Evolutionary conservation across 2,113 vertebrate species (phyloP), one percentile per base, ranked within the genome.

Genomic region (Mormoops blainvillei): DNA sequence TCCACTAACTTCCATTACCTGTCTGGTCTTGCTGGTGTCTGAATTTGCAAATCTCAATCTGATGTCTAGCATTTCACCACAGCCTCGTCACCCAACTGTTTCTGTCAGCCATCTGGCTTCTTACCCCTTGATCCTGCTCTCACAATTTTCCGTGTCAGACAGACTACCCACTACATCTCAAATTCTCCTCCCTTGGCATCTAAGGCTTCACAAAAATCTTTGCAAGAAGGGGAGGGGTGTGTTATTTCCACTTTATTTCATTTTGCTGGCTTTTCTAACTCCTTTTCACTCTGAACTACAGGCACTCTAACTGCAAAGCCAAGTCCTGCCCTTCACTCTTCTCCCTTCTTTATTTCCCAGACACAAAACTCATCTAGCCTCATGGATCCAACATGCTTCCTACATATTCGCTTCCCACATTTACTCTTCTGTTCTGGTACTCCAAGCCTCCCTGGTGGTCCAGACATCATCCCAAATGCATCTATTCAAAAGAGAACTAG

Each of bases 401-500:
- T 83, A 58, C 31, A 80, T 13, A 38, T 33, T 71, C 1, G 5
- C 22, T 36, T 61, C 33, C 41, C 13, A 73, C 41, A 61, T 3
- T n/a, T 31, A 10, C 10, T 68, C 38, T 41, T 91, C 28, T 70
- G 85, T 73, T 50, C 68, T 38, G 1, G 48, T 33, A 36, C 14
- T 43, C 48, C n/a, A 65, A 41, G 45, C 13, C 14, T 56, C 18
- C 52, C 7, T 12, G 33, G 16, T 12, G 20, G 38, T 70, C 31
- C 61, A 63, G 54, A n/a, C 12, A 14, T 22, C 43, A 11, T 24
- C 18, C 41, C 41, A 56, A 84, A 45, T 33, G 19, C 13, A 18
- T 77, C 36, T 5, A 54, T 63, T 95, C 84, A 80, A 80, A 96
- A 90, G 12, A 52, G 94, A 94, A 93, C 58, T 81, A 77, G 76